Evolutionary conservation across 2,113 vertebrate genomes (phyloP), one percentile per base, ranked within the genome.

Genomic region (Oriolus oriolus): DNA sequence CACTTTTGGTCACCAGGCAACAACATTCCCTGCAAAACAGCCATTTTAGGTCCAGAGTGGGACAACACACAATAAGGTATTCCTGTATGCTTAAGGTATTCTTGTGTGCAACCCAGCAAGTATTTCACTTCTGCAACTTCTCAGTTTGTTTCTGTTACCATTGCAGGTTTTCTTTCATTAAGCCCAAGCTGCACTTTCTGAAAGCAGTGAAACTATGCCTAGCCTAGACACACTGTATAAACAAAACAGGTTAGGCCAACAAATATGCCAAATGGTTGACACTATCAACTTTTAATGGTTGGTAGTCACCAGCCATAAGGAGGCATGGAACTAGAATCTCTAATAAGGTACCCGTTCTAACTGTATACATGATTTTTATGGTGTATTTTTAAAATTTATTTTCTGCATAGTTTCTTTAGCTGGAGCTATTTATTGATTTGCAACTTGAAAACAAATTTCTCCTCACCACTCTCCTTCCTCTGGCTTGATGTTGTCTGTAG

Each of bases 1-100:
- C 94, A 97, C 93, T 97, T 95, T 95, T 97, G 97, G 97, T 98
- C 97, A 98, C 98, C 96, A 98, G 95, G 97, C 98, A 98, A 98
- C 98, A 96, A 52, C 87, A 96, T 92, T 86, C 73, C 86, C 93
- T 96, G 96, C 93, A 93, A 89, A 97, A 96, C 97, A 97, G 98
- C 97, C 98, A 97, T 98, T 97, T 98, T 97, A 98, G 88, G 90
- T 95, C 89, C 82, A 57, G 87, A 89, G 41, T 26, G 76, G 96
- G 96, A 93, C 93, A 95, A 19, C 78, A 84, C 42, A 24, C 70
- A 85, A 11, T 23, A 30, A 73, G 39, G 54, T 81, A 57, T 93
- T 84, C 17, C 74, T 69, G 7, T 28, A 10, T 53, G 87, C 21
- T 42, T 30, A 15, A 76, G 47, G 42, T 81, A 35, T 71, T 87